These are phyloP conservation scores for Elmis aenea DNA, from an alignment of 2,888 invertebrate species.

Conservation along the genomic window DNA sequence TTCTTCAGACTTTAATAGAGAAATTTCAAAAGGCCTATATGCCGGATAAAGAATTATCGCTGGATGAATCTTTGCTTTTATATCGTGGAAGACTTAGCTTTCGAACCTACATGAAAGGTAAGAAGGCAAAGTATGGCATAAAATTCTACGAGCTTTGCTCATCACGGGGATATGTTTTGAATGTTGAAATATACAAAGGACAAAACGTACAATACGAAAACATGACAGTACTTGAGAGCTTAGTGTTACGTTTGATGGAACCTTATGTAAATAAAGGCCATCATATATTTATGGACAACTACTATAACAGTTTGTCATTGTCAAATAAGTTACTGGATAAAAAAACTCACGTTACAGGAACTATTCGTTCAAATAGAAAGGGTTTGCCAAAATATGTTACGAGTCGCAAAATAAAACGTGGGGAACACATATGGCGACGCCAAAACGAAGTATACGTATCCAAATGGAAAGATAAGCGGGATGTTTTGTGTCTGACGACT, in stretches of 20 bases:
- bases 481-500: constrained; percentile 23
- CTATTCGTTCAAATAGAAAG: constrained; percentile 22
- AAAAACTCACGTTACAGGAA: constrained; percentile 25
- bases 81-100: constrained; percentile 22
- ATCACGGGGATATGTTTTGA: constrained; percentile 24
- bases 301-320: constrained; percentile 23
- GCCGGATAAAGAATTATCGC: constrained; percentile 19
- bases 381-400: constrained; percentile 20
- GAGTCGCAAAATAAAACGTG: constrained; percentile 8
- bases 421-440: constrained; percentile 13
- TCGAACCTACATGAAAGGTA: constrained; percentile 24
- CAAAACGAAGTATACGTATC: constrained; percentile 15
- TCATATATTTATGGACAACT: constrained; percentile 31
- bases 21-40: constrained; percentile 16
- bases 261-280: constrained; percentile 31
- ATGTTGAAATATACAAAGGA: constrained; percentile 25
- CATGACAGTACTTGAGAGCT: constrained; percentile 22
- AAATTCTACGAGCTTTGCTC: constrained; percentile 27
- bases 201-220: constrained; percentile 15
- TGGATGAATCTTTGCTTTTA: constrained; percentile 25
- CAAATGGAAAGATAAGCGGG: constrained; percentile 23
- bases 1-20: constrained; percentile 13
- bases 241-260: constrained; percentile 27
- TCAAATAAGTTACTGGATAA: constrained; percentile 15
- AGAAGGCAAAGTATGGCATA: constrained; percentile 26